Evolutionary conservation across 1,140 invertebrate genomes (phyloP), one percentile per base, ranked within the genome.

Genomic region (Lanistes nyassanus): DNA sequence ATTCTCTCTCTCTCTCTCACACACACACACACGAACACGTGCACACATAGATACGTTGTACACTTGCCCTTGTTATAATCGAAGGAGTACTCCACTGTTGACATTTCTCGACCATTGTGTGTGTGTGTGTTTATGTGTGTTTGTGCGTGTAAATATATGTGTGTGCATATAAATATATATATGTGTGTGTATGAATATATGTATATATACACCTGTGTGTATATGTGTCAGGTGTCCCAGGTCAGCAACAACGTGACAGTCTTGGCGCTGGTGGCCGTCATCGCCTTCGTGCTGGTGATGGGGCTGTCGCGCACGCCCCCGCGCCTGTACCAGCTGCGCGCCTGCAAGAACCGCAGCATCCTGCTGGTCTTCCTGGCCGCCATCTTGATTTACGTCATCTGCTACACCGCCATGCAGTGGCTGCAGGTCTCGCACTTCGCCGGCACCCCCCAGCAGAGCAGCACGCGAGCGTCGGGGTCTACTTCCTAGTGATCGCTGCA

Each of bases 351-450:
- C 60, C 84, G 83, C 72, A 84, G 79, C 29, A 84, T 87, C 42
- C 74, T 87, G 6, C 26, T 87, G n/a, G 77, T 83, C 36, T 87
- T 87, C 76, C 37, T 84, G 2, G 77, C 75, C 2, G 67, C 86
- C 6, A 76, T 87, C 16, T 31, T 86, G 21, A 76, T 87, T 19
- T 87, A 87, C 73, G 82, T 87, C 73, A 83, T 86, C 80, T 87
- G 84, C 76, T 84, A 84, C 79, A 86, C 86, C 26, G 83, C 85
- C 26, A 82, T 86, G 37, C n/a, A n/a, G n/a, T 85, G 85, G 84
- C 83, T 87, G 81, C 82, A 83, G 39, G 82, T 81, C 3, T 81
- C 84, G 75, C 85, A 86, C 51, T 82, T 86, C 56, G 83, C 83
- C 70, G 81, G 84, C 13, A 82, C 83, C n/a, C 79, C 85, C 75